Percentiles rank a stretch among this genome's conserved stretches.
phyloP scores from a whole-genome alignment of 2,797 vertebrate genomes.

The Hirundo rustica region DNA sequence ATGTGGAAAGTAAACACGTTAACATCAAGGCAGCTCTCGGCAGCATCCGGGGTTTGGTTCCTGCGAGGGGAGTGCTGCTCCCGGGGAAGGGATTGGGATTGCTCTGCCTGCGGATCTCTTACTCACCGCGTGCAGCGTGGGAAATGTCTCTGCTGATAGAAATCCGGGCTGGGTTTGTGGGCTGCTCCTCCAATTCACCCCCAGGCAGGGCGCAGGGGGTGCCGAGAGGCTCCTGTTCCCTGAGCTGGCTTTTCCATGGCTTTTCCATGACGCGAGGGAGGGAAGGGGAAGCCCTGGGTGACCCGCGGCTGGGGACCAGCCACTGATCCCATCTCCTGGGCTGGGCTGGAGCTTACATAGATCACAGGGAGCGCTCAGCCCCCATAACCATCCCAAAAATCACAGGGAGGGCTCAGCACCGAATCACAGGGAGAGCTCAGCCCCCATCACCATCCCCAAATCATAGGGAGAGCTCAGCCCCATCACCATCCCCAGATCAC shows the following conservation, averaged over 20 bases:
- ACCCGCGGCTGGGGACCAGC: background rate
- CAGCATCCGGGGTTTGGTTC: fast-evolving
- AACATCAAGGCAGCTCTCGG: background rate
- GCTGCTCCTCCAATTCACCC: fast-evolving
- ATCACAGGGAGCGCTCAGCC: too few species aligned
- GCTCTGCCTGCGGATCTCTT: fast-evolving
- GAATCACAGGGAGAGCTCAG: too few species aligned
- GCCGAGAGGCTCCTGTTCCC: background rate
- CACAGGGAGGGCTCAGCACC: too few species aligned
- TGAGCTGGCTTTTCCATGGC: fast-evolving
- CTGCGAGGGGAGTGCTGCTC: fast-evolving
- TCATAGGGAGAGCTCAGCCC: too few species aligned
- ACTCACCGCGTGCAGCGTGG: fast-evolving
- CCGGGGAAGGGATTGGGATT: fast-evolving
- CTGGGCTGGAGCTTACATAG: fast-evolving
- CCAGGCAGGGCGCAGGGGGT: fast-evolving
- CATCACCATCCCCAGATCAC: too few species aligned
- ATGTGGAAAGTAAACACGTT: background rate
- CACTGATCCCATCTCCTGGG: fast-evolving
- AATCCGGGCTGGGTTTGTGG: background rate
- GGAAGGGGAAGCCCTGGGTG: background rate
- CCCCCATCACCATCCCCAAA: too few species aligned
- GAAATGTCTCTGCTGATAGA: background rate
- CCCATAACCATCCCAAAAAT: too few species aligned
- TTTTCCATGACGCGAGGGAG: fast-evolving